Evolutionary conservation across 2,888 invertebrate genomes (phyloP).

Genomic region (Drosophila limbata): DNA sequence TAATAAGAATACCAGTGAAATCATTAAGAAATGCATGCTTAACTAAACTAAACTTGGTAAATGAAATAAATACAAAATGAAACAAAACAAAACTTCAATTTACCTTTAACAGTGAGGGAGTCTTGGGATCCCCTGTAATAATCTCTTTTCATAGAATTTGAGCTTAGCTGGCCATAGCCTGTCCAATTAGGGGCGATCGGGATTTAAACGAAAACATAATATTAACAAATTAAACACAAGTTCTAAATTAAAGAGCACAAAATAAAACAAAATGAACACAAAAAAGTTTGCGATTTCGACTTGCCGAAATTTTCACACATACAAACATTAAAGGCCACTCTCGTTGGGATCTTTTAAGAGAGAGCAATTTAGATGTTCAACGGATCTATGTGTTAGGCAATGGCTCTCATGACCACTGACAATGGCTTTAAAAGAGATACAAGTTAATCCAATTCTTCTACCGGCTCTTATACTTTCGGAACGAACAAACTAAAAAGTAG

Average conservation of each 20-base stretch:
- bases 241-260: constrained; percentile 23
- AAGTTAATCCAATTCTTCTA: background rate
- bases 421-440: background rate
- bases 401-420: background rate
- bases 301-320: constrained; percentile 48
- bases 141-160: constrained; percentile 92
- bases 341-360: background rate
- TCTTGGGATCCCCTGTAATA: constrained; percentile 97
- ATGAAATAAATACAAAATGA: constrained; percentile 13
- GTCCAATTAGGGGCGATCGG: constrained; percentile 46
- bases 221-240: constrained; percentile 59
- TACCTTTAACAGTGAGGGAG: constrained; percentile 93
- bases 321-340: constrained; percentile 19
- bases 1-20: constrained; percentile 6
- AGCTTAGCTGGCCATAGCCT: constrained; percentile 86
- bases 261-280: constrained; percentile 19
- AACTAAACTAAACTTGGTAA: constrained; percentile 29
- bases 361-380: background rate
- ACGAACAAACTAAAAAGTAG: background rate
- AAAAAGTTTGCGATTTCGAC: constrained; percentile 32
- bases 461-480: background rate
- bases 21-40: constrained; percentile 49
- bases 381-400: background rate
- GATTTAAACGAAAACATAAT: constrained; percentile 49
- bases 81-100: constrained; percentile 54